Evolutionary conservation across 2,888 invertebrate genomes (phyloP).

Genomic region (Acrocyrtus sp.): DNA sequence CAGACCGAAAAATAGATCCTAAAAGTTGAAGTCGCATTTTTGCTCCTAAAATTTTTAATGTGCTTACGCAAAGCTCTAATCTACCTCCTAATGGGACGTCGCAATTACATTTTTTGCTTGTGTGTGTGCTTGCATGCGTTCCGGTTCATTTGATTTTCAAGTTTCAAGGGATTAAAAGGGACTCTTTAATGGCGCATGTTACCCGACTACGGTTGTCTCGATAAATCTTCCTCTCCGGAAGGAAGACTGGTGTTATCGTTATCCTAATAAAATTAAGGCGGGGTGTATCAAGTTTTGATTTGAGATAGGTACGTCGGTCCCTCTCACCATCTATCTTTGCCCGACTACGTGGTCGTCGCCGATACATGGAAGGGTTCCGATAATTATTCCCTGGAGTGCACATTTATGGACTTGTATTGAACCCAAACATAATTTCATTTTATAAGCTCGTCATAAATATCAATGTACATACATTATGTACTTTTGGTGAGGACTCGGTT

Average conservation of each 20-base stretch:
- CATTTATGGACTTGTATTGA: background rate
- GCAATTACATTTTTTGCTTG: too few species aligned
- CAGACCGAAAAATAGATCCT: too few species aligned
- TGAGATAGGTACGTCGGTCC: too few species aligned
- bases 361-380: slow-evolving; percentile 29
- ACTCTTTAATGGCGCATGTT: slow-evolving; percentile 12
- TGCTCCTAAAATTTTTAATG: too few species aligned
- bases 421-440: slow-evolving; percentile 36
- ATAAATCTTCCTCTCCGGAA: slow-evolving; percentile 43
- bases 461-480: slow-evolving; percentile 6
- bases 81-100: too few species aligned
- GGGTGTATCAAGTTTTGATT: slow-evolving; percentile 19
- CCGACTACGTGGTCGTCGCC: slow-evolving; percentile 26
- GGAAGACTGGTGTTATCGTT: slow-evolving; percentile 44
- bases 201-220: slow-evolving; percentile 9
- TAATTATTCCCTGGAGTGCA: too few species aligned
- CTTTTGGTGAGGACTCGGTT: too few species aligned
- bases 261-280: slow-evolving; percentile 50
- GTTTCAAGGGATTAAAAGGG: slow-evolving; percentile 47
- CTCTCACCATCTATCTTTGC: slow-evolving; percentile 9
- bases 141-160: slow-evolving; percentile 46
- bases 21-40: too few species aligned
- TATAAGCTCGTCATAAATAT: slow-evolving; percentile 49
- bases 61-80: too few species aligned
- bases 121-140: too few species aligned